Percentiles rank a stretch among this genome's conserved stretches.
Conservation (phyloP, 1,140 invertebrate species). For the Philaenus spumarius region DNA sequence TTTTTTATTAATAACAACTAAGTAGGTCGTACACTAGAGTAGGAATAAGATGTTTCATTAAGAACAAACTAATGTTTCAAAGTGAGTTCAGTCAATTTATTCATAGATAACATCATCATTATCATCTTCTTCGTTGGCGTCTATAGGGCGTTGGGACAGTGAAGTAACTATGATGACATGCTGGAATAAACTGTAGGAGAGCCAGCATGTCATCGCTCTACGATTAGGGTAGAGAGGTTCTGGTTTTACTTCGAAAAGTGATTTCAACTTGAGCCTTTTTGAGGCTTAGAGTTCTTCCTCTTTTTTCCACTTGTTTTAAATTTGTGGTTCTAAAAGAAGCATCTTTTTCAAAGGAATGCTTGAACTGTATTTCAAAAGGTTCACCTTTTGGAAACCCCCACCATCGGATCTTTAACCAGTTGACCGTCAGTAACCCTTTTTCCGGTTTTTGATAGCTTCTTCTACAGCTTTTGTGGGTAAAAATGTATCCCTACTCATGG, state of each 20-base stretch:
- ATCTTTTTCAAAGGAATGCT: slow-evolving; percentile 18
- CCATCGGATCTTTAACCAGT: slow-evolving; percentile 22
- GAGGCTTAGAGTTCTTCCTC: slow-evolving; percentile 7
- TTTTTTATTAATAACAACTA: too few relatives aligned
- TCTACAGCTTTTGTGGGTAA: too few relatives aligned
- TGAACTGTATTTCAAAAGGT: slow-evolving; percentile 18
- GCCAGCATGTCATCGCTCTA: slow-evolving; percentile 18
- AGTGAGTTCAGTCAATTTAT: background rate
- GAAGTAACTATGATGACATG: slow-evolving; percentile 23
- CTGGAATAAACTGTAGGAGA: slow-evolving; percentile 22
- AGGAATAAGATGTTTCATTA: background rate
- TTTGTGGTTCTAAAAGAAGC: slow-evolving; percentile 16
- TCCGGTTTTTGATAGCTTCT: slow-evolving; percentile 16
- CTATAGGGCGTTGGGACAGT: background rate
- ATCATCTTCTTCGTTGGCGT: background rate
- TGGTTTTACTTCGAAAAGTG: background rate
- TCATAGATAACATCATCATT: background rate
- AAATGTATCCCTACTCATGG: slow-evolving; percentile 15
- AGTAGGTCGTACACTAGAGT: too few relatives aligned
- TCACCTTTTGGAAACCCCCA: slow-evolving; percentile 15
- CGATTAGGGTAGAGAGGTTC: slow-evolving; percentile 15
- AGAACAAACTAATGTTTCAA: background rate
- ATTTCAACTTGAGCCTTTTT: slow-evolving; percentile 21
- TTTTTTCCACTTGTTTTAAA: slow-evolving; percentile 15
- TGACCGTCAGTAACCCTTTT: slow-evolving; percentile 10